Conservation (phyloP, 2,888 invertebrate genomes). For the Matsumyia berberina region DNA sequence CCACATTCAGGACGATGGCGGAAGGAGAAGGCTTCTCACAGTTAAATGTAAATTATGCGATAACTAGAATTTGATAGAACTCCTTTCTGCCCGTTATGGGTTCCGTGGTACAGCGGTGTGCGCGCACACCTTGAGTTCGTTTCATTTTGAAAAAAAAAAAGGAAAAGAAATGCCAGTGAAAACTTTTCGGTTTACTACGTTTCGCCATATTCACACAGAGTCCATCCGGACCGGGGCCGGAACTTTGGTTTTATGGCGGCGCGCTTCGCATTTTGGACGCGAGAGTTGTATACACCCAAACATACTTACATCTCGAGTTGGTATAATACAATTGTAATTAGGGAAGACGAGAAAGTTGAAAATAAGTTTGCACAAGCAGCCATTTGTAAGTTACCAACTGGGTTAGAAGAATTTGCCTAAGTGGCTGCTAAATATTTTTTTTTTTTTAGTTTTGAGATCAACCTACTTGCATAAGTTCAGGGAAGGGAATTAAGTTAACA, state of each 20-base stretch:
- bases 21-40: slow-evolving; percentile 26
- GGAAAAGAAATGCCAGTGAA: slow-evolving; percentile 8
- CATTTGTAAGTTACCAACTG: slow-evolving; percentile 35
- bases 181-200: slow-evolving; percentile 1
- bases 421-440: slow-evolving; percentile 37
- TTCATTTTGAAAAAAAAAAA: too few species aligned
- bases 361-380: slow-evolving; percentile 56
- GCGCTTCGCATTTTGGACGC: slow-evolving; percentile 14
- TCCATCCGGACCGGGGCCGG: slow-evolving; percentile 3
- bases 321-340: slow-evolving; percentile 56
- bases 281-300: slow-evolving; percentile 12
- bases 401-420: slow-evolving; percentile 38
- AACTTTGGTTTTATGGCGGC: not conserved
- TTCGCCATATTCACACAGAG: slow-evolving; percentile 16
- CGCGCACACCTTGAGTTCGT: slow-evolving; percentile 19
- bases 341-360: slow-evolving; percentile 43
- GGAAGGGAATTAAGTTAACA: not conserved
- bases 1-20: slow-evolving; percentile 6
- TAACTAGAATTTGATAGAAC: slow-evolving; percentile 63
- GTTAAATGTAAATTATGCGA: slow-evolving; percentile 56
- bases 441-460: slow-evolving; percentile 1
- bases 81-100: slow-evolving; percentile 22
- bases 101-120: slow-evolving; percentile 7
- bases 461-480: not conserved
- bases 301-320: too few species aligned